Percentiles rank a stretch among this genome's conserved stretches.
phyloP scores from a whole-genome alignment of 2,797 vertebrate genomes.

The Xiphorhynchus erythropygius region DNA sequence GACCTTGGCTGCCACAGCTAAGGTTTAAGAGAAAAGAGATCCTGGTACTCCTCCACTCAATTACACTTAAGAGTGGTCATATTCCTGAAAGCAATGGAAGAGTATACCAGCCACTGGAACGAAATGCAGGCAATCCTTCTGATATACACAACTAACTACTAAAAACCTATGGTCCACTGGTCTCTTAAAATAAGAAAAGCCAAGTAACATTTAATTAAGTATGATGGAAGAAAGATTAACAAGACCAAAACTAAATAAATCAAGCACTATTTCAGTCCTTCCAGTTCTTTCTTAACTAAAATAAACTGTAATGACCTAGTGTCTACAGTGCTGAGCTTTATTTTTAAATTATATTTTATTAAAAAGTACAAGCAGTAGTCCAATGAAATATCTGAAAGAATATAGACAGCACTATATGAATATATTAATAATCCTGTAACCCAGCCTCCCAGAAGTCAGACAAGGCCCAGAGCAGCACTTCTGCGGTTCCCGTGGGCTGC shows the following conservation, averaged over 20 bases:
- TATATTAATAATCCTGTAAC: not conserved
- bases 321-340: not conserved
- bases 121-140: not conserved
- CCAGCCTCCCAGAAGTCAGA: not conserved
- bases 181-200: not conserved
- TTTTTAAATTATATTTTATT: not conserved
- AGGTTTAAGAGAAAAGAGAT: not conserved
- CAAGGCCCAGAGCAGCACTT: not conserved
- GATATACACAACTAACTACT: not conserved
- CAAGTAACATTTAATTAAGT: not conserved
- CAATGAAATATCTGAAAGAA: not conserved
- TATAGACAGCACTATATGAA: not conserved
- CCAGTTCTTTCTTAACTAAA: not conserved
- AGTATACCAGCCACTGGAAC: not conserved
- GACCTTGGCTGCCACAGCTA: not conserved
- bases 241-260: not conserved
- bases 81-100: not conserved
- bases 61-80: not conserved
- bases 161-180: not conserved
- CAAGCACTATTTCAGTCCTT: not conserved
- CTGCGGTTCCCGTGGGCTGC: not conserved
- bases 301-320: not conserved
- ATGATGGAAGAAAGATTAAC: rapidly evolving
- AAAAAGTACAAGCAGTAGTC: not conserved
- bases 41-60: not conserved